Base-by-base conservation (phyloP, 2,797 vertebrate genomes). In the Silurus aristotelis region DNA sequence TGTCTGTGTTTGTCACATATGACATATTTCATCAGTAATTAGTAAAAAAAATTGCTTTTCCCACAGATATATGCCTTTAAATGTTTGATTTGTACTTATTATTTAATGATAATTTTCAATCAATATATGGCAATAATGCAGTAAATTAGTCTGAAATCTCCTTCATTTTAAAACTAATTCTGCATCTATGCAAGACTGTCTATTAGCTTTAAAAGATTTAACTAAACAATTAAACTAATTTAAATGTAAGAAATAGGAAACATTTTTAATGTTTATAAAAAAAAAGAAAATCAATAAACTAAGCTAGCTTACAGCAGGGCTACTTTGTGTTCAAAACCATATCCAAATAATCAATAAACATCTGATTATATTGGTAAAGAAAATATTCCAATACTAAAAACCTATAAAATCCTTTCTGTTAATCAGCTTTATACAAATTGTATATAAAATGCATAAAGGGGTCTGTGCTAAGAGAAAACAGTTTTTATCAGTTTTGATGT, bases 1-100 rank as follows among this genome's bases (percentile, higher is more conserved):
- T 64, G 10, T 12, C n/a, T 70, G 48, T 77, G 64, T 84, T 72
- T 80, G 77, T 67, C 19, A 68, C 66, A 20, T 20, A 38, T 20
- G 31, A 43, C 48, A 52, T 43, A 27, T 13, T 13, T 68, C 15
- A 38, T 19, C 15, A 17, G 14, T 27, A 13, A 67, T 15, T 67
- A 4, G 25, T 67, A 14, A 67, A 31, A 12, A 31, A 2, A 19
- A 20, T 61, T 20, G 60, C 13, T 38, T 61, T 61, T 61, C 22
- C 9, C 22, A 13, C 48, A 76, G 17, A 52, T n/a, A 73, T 55
- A 52, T 8, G 5, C 58, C 60, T 61, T 61, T 8, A 61, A 61
- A 22, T 22, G 20, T 20, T 20, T 20, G 19, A 7, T 31, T 31
- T 31, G 31, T 31, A 31, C 31, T 31, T 31, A 31, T 31, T 61